Percentiles rank a stretch among this genome's conserved stretches.
Evolutionary conservation across 2,888 invertebrate species (phyloP).

Genomic region (Scaptomyza polygonia): DNA sequence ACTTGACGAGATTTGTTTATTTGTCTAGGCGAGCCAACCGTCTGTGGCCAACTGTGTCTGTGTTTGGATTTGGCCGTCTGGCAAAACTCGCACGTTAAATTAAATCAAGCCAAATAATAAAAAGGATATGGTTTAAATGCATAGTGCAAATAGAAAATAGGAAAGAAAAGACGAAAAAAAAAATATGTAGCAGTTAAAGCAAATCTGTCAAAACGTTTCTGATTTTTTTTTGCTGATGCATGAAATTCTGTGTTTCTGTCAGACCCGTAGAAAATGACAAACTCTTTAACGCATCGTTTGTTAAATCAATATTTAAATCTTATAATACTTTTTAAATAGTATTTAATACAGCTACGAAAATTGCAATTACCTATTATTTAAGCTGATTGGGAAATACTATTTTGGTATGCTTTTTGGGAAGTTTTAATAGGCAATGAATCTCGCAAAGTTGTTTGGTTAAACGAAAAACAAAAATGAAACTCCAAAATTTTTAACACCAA

Average conservation of each 20-base stretch:
- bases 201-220: constrained; percentile 53
- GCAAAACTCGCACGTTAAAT: constrained; percentile 31
- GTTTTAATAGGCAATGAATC: background rate
- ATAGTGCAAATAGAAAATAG: constrained; percentile 37
- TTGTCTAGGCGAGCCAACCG: constrained; percentile 72
- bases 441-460: background rate
- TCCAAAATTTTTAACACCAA: background rate
- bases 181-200: constrained; percentile 48
- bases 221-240: constrained; percentile 29
- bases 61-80: constrained; percentile 77
- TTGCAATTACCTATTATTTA: background rate
- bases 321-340: background rate
- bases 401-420: no score
- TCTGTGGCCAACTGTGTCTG: constrained; percentile 69
- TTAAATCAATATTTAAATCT: background rate
- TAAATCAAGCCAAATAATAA: constrained; percentile 27
- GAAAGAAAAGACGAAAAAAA: background rate
- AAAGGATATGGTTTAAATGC: constrained; percentile 20
- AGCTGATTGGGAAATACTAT: no score
- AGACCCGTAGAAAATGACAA: constrained; percentile 44
- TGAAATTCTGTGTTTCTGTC: constrained; percentile 12
- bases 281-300: background rate
- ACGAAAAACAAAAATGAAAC: background rate
- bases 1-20: constrained; percentile 79
- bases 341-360: background rate